Percentiles rank a stretch among this genome's conserved stretches.
These are phyloP conservation scores for Hirtodrosophila histrioides DNA, from an alignment of 2,888 invertebrate genomes.

Conservation along the genomic window DNA sequence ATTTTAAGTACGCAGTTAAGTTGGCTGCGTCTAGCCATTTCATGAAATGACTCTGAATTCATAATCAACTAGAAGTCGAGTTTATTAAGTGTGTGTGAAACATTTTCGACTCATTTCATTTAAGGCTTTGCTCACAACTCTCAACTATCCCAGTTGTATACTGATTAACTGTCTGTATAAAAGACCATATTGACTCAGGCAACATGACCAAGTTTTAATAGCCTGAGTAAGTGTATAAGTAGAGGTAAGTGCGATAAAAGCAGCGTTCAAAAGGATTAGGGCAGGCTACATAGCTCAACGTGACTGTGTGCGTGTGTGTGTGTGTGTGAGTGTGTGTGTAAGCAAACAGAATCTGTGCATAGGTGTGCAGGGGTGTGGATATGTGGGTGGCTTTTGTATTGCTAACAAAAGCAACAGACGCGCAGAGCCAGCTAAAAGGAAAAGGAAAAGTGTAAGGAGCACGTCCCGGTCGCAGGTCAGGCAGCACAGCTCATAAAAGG, in stretches of 20 bases:
- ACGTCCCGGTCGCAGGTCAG: constrained; percentile 74
- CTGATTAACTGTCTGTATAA: too few relatives aligned
- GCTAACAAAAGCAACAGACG: constrained; percentile 70
- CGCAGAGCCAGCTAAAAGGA: constrained; percentile 29
- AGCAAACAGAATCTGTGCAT: constrained; percentile 38
- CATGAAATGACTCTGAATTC: too few relatives aligned
- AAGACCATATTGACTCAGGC: constrained; percentile 15
- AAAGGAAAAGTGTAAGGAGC: constrained; percentile 80
- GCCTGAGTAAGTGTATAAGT: constrained; percentile 42
- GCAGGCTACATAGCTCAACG: constrained; percentile 25
- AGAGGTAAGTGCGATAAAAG: constrained; percentile 75
- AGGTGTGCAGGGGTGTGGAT: constrained; percentile 25
- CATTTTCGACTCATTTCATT: too few relatives aligned
- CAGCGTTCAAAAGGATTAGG: constrained; percentile 76
- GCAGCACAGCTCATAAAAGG: constrained; percentile 72
- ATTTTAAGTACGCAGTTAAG: too few relatives aligned
- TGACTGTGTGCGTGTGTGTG: constrained; percentile 1
- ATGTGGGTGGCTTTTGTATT: constrained; percentile 76
- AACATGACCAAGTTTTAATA: constrained; percentile 51
- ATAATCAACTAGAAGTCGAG: too few relatives aligned
- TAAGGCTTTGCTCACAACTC: too few relatives aligned
- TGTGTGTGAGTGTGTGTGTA: constrained; percentile 12
- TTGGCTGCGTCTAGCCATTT: too few relatives aligned
- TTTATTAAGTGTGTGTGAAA: too few relatives aligned
- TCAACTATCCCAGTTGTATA: too few relatives aligned